Base-by-base conservation (phyloP, 2,888 invertebrate genomes). In the Epistrophe eligans region DNA sequence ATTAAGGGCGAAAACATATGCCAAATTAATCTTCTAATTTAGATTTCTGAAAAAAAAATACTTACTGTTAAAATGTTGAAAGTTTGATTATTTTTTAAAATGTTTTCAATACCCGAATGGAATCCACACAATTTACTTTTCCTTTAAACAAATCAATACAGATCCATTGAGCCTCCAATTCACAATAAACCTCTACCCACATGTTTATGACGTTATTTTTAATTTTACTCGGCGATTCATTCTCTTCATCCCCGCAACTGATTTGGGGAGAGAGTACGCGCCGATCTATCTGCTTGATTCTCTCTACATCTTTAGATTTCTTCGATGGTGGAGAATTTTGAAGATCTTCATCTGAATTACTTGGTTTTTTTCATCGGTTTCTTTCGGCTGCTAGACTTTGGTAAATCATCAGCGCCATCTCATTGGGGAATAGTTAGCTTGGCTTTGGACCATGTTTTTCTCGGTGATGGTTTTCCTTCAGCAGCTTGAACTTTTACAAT, bases 161-260 rank as follows among this genome's bases (percentile, higher is more conserved):
- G 57, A 97, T 95, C 99, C 99, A 99, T 90, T 96, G 96, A 90
- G 97, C 96, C 89, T 98, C 96, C 84, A 95, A 95, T 91, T 98
- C 97, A 1, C 97, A 94, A 92, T 95, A 99, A 5, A 98, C 95
- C 93, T 99, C 98, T 45, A 95, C 94, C 98, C 98, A 99, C 88
- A 96, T 94, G 92, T 97, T 95, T 4, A 91, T 89, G 4, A 90
- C 89, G 35, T 94, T 93, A 72, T 94, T 94, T 88, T 92, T 93
- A 19, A 91, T 91, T 57, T 91, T 93, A 13, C 90, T 90, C 38
- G 89, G 89, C 50, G 89, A 66, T 35, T n/a, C n/a, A n/a, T n/a
- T n/a, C n/a, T n/a, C n/a, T n/a, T n/a, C n/a, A n/a, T n/a, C n/a
- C n/a, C n/a, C n/a, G n/a, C n/a, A n/a, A n/a, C n/a, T n/a, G n/a